Evolutionary conservation across 2,113 vertebrate genomes (phyloP), one percentile per base, ranked within the genome.

Genomic region (Pygoscelis adeliae): DNA sequence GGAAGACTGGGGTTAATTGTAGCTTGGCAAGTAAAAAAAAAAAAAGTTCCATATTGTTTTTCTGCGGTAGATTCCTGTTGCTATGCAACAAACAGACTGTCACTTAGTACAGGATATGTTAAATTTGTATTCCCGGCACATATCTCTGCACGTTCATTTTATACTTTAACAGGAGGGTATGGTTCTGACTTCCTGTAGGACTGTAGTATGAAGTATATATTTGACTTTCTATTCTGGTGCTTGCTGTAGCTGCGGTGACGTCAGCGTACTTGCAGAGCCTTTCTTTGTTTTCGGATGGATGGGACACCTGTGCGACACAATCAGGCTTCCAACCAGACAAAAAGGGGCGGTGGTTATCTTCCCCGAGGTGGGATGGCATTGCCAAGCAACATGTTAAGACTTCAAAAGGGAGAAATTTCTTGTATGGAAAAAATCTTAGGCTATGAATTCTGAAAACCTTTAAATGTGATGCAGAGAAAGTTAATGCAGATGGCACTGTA

Each of bases 31-130:
- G 94, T 92, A 0, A 15, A 49, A 73, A 87, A 98, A 96, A 96
- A 96, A 95, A 86, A 94, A 96, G 88, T 97, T 96, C 92, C 97
- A 96, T 97, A 97, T 97, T 96, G 97, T 97, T 98, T 98, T 96
- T 93, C 96, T 97, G 93, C 96, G 95, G 96, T 96, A 97, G 97
- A 96, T 95, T 94, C 96, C 85, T 96, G 98, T 98, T 98, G 98
- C 98, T 98, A 98, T 94, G 98, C 98, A 97, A 97, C 98, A 97
- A 93, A 91, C 95, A 95, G 94, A 96, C 93, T 97, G 97, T 98
- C 97, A 95, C 89, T 98, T 97, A 93, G 96, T 83, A 58, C 84
- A 96, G 97, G 91, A 84, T 96, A 87, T 95, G 96, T 97, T 97
- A 96, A 98, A 98, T 98, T 97, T 97, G 97, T 98, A 97, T 98